Percentiles rank a stretch among this genome's conserved stretches.
Conservation (phyloP, 2,113 vertebrate genomes). For the Spheniscus mendiculus region DNA sequence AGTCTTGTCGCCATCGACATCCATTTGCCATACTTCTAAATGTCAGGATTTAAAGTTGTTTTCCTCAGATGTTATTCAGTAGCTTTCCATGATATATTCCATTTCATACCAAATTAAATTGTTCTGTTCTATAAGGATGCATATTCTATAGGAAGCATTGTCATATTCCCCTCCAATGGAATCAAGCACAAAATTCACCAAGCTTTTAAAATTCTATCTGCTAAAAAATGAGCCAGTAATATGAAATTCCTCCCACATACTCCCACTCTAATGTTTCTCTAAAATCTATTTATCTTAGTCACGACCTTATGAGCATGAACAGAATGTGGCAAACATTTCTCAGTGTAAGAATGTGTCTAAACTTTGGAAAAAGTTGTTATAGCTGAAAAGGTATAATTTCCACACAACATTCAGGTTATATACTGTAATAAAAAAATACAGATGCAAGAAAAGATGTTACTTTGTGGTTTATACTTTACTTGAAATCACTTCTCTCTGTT, state of each 20-base stretch:
- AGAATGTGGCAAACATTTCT: conserved; percentile 66
- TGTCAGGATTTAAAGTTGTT: not conserved
- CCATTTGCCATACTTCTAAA: conserved; percentile 5
- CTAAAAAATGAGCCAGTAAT: conserved; percentile 59
- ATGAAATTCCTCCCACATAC: conserved; percentile 75
- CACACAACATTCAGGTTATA: not conserved
- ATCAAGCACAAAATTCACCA: conserved; percentile 43
- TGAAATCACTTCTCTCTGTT: not conserved
- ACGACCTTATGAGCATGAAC: conserved; percentile 69
- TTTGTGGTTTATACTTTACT: not conserved
- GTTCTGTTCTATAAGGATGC: not conserved
- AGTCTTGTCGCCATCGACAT: not conserved
- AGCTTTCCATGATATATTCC: not conserved
- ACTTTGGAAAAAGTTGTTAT: conserved; percentile 25
- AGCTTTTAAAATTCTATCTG: conserved; percentile 63
- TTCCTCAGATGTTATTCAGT: not conserved
- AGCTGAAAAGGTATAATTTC: conserved; percentile 49
- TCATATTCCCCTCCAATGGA: conserved; percentile 34
- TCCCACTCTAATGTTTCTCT: conserved; percentile 67
- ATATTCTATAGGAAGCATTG: conserved; percentile 14
- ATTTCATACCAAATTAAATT: not conserved
- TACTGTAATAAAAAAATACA: not conserved
- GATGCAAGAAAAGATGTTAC: not conserved
- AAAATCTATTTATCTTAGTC: conserved; percentile 77
- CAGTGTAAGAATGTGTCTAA: conserved; percentile 21